Percentiles rank a stretch among this genome's conserved stretches.
Conservation (phyloP, 2,888 invertebrate species). For the Limnephilus marmoratus region DNA sequence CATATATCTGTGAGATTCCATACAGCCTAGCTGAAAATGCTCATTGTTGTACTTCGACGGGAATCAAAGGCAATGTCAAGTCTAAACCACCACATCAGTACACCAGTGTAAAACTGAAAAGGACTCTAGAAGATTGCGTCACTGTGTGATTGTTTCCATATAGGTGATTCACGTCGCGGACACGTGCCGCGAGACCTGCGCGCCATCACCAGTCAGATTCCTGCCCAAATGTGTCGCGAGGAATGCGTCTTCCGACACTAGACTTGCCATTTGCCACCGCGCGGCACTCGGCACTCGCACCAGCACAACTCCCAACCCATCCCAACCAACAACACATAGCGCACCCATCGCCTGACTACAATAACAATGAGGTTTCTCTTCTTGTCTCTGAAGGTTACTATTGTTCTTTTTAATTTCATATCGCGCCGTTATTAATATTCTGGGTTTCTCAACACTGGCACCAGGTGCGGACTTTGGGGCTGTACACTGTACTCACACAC, state of each 20-base stretch:
- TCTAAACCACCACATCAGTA: not conserved
- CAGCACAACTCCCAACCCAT: not conserved
- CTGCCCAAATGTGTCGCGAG: conserved; percentile 39
- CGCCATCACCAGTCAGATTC: conserved; percentile 13
- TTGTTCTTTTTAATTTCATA: conserved; percentile 42
- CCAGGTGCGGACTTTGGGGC: not conserved
- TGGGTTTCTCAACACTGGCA: not conserved
- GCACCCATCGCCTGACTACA: conserved; percentile 34
- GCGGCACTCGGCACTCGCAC: not conserved
- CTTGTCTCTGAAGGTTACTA: conserved; percentile 45
- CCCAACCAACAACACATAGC: no score
- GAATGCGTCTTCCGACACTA: conserved; percentile 33
- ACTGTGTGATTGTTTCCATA: conserved; percentile 15
- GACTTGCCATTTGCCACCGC: not conserved
- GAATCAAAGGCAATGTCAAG: not conserved
- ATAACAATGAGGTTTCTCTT: conserved; percentile 55
- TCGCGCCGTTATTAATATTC: conserved; percentile 24
- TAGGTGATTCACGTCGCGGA: not conserved
- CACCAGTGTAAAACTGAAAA: not conserved
- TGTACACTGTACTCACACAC: not conserved
- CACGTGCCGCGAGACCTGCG: not conserved
- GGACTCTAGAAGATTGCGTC: not conserved
- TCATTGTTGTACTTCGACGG: not conserved
- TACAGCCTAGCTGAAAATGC: not conserved
- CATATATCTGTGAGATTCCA: no score